These are phyloP conservation scores for Zelleria hepariella DNA, from an alignment of 2,888 invertebrate genomes.

Conservation along the genomic window DNA sequence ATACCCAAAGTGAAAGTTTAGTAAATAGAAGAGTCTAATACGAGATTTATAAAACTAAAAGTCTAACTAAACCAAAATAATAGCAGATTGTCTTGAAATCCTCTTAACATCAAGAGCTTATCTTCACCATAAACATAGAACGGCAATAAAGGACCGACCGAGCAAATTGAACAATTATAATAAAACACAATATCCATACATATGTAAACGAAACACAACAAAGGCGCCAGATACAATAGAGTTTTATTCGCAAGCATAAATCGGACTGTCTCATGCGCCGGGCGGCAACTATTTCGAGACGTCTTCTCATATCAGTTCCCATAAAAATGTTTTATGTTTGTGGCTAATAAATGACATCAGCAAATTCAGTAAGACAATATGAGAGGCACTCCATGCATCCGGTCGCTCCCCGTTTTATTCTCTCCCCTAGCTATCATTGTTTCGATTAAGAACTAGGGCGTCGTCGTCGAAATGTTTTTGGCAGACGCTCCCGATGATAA, in stretches of 20 bases:
- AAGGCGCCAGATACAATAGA: conserved; percentile 38
- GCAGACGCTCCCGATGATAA: conserved; percentile 39
- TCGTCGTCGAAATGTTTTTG: conserved; percentile 44
- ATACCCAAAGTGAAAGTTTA: too few species aligned
- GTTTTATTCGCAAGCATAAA: conserved; percentile 62
- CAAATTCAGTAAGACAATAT: conserved; percentile 70
- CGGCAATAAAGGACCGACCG: background rate
- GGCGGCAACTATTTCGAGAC: conserved; percentile 43
- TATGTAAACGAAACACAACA: conserved; percentile 24
- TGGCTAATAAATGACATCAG: conserved; percentile 72
- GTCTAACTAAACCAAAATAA: background rate
- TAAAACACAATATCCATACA: conserved; percentile 15
- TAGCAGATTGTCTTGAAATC: background rate
- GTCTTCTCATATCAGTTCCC: conserved; percentile 55
- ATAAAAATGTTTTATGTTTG: conserved; percentile 72
- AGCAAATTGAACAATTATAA: conserved; percentile 3
- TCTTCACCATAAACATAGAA: background rate
- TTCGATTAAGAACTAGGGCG: conserved; percentile 50
- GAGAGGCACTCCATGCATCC: conserved; percentile 59
- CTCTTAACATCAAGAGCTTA: background rate
- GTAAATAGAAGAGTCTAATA: background rate
- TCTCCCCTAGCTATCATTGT: conserved; percentile 61
- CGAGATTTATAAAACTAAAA: background rate
- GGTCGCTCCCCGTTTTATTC: conserved; percentile 48
- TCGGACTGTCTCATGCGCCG: conserved; percentile 51